Evolutionary conservation across 2,113 vertebrate genomes (phyloP).

Genomic region (Cairina moschata): DNA sequence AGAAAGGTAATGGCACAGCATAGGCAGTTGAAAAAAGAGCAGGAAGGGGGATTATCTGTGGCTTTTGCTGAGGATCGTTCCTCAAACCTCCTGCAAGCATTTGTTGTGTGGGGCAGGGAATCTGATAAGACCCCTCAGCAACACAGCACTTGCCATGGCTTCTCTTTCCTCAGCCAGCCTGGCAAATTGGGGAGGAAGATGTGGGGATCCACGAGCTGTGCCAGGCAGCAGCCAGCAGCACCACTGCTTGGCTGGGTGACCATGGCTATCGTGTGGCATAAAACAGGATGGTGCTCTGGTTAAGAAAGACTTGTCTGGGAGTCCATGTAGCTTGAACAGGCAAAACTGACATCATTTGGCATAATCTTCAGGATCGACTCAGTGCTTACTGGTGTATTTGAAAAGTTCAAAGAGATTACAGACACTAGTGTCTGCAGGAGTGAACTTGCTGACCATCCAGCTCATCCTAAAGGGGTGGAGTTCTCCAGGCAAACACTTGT

Average conservation of each 20-base stretch:
- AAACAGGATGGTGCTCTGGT: not conserved
- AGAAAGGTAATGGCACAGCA: not conserved
- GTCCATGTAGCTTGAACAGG: not conserved
- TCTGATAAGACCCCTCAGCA: not conserved
- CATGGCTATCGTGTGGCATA: rapidly evolving
- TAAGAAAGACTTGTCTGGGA: not conserved
- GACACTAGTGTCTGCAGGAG: not conserved
- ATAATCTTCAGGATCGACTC: not conserved
- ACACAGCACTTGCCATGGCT: not conserved
- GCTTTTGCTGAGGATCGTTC: not conserved
- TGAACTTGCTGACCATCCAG: not conserved
- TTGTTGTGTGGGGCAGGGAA: not conserved
- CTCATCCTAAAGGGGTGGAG: not conserved
- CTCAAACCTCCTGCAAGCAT: not conserved
- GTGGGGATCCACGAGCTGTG: not conserved
- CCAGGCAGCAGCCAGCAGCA: not conserved
- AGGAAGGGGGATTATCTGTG: not conserved
- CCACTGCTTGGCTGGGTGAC: not conserved
- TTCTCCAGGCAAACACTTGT: not conserved
- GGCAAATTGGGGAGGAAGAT: not conserved
- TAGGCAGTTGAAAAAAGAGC: not conserved
- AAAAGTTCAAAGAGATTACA: not conserved
- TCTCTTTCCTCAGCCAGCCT: not conserved
- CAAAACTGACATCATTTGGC: not conserved
- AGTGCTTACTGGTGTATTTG: not conserved